Evolutionary conservation across 92 coral and sea anemone genomes (phyloP).

Genomic region (Parazoanthus atlanticus): DNA sequence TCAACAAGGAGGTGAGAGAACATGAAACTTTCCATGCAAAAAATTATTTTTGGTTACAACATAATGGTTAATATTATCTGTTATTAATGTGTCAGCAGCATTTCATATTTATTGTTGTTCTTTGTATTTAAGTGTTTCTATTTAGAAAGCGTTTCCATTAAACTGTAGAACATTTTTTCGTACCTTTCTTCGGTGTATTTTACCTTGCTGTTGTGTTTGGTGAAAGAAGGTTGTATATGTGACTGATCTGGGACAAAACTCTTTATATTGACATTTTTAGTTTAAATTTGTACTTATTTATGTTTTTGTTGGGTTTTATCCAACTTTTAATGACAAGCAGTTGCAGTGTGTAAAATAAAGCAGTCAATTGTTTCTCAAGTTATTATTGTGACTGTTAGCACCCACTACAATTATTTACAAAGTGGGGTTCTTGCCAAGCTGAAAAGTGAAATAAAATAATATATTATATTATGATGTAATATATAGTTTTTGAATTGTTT

Average conservation of each 20-base stretch:
- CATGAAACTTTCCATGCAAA: background rate
- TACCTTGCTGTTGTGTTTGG: background rate
- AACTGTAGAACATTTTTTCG: background rate
- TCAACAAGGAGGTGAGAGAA: slow-evolving; percentile 85
- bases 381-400: background rate
- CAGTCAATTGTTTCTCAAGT: background rate
- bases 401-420: slow-evolving; percentile 5
- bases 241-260: background rate
- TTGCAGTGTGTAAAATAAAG: background rate
- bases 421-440: slow-evolving; percentile 8
- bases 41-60: background rate
- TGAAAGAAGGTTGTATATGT: background rate
- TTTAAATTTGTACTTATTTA: background rate
- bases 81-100: background rate
- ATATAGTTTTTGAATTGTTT: background rate
- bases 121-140: background rate
- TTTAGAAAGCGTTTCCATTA: background rate
- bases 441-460: background rate
- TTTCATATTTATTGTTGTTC: background rate
- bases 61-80: background rate
- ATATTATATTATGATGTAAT: too few species aligned
- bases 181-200: background rate
- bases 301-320: background rate
- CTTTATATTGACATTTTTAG: background rate
- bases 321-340: background rate